Evolutionary conservation across 2,797 vertebrate species (phyloP).

Genomic region (Hafferia zeledoni): DNA sequence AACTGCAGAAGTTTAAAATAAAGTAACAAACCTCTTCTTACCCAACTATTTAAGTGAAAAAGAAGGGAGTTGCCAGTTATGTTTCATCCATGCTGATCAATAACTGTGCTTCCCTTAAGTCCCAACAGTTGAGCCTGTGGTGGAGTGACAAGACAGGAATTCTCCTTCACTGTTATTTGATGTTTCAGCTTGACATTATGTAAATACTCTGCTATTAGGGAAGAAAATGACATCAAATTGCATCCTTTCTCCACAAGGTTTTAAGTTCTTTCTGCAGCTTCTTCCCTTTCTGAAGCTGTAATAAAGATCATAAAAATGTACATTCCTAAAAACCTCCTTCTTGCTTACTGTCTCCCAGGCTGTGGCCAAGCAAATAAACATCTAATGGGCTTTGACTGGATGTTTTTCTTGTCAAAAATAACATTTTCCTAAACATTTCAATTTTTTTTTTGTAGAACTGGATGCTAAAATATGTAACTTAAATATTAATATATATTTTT

Average conservation of each 20-base stretch:
- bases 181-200: constrained; percentile 45
- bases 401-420: background rate
- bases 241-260: constrained; percentile 36
- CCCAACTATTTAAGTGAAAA: background rate
- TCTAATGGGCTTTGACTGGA: background rate
- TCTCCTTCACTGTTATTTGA: background rate
- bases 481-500: background rate
- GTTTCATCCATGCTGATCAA: background rate
- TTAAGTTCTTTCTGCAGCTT: constrained; percentile 46
- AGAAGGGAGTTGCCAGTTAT: background rate
- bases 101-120: background rate
- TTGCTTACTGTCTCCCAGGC: background rate
- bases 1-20: background rate
- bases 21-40: background rate
- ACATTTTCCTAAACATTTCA: background rate
- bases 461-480: background rate
- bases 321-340: background rate
- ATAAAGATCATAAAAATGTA: constrained; percentile 50
- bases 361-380: background rate
- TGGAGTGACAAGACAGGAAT: background rate
- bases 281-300: constrained; percentile 46
- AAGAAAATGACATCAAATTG: constrained; percentile 58
- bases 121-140: background rate
- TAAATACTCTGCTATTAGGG: constrained; percentile 54
- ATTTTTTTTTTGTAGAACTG: background rate